phyloP scores from a whole-genome alignment of 2,113 vertebrate species.

The Triplophysa dalaica region DNA sequence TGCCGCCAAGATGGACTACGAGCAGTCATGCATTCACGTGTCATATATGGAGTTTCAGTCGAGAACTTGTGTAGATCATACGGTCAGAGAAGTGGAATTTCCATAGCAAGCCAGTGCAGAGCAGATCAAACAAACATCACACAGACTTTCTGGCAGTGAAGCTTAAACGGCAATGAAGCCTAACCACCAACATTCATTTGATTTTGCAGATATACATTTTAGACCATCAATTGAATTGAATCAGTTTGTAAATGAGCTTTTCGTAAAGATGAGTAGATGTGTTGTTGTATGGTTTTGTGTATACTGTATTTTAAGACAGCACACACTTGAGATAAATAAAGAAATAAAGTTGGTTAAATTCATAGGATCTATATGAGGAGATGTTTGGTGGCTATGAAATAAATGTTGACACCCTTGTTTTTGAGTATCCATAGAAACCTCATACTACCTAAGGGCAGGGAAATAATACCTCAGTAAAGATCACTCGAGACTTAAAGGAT shows the following conservation, averaged over 20 bases:
- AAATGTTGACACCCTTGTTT: not conserved
- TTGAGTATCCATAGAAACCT: constrained; percentile 9
- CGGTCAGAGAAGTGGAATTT: constrained; percentile 29
- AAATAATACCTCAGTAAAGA: constrained; percentile 37
- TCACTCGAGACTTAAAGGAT: constrained; percentile 35
- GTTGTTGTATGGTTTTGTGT: too few relatives aligned
- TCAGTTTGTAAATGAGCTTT: not conserved
- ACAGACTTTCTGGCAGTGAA: not conserved
- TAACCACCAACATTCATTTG: constrained; percentile 4
- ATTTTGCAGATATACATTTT: not conserved
- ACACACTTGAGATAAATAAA: not conserved
- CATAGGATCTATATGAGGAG: not conserved
- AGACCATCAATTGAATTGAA: not conserved
- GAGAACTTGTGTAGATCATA: constrained; percentile 29
- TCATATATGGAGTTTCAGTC: constrained; percentile 24
- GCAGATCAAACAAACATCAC: constrained; percentile 24
- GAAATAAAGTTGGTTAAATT: not conserved
- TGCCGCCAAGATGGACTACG: constrained; percentile 26
- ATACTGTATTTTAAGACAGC: too few relatives aligned
- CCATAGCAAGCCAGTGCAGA: constrained; percentile 20
- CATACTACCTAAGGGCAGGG: not conserved
- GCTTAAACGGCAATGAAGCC: not conserved
- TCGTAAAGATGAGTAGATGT: not conserved
- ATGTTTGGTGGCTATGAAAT: not conserved
- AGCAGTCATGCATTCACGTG: constrained; percentile 22